Conservation (phyloP, 2,113 vertebrate genomes). For the Maccullochella peelii region DNA sequence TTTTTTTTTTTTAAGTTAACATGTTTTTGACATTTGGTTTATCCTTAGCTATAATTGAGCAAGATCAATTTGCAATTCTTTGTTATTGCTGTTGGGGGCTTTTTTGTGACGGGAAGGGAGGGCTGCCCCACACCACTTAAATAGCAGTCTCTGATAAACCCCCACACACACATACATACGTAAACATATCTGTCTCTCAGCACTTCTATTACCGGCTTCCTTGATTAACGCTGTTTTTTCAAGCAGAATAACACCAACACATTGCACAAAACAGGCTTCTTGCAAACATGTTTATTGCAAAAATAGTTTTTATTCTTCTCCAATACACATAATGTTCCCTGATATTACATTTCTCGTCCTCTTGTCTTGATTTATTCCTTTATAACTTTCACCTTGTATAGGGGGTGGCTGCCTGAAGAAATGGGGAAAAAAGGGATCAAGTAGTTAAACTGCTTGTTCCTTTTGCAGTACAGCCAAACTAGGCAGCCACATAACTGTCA, state of each 20-base stretch:
- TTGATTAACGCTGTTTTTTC: neutral
- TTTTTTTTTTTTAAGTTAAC: neutral
- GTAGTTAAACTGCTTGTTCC: conserved; percentile 64
- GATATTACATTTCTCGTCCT: conserved; percentile 6
- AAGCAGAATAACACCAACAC: conserved; percentile 25
- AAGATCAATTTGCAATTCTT: conserved; percentile 1
- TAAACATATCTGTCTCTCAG: conserved; percentile 23
- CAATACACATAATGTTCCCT: conserved; percentile 1
- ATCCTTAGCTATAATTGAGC: conserved; percentile 7
- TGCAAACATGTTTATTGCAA: conserved; percentile 35
- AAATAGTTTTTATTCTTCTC: conserved; percentile 18
- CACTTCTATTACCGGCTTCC: conserved; percentile 27
- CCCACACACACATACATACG: conserved; percentile 3
- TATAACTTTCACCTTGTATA: neutral
- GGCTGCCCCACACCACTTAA: conserved; percentile 14
- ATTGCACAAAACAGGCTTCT: conserved; percentile 15
- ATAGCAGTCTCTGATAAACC: conserved; percentile 49
- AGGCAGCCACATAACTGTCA: conserved; percentile 73
- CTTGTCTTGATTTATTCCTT: conserved; percentile 19
- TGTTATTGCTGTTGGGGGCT: conserved; percentile 12
- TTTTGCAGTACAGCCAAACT: conserved; percentile 53
- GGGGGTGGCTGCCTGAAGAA: conserved; percentile 6
- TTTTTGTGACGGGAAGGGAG: conserved; percentile 20
- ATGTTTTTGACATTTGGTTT: neutral
- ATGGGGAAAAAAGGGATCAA: conserved; percentile 27